Conservation (phyloP, 2,113 vertebrate genomes). For the Elanoides forficatus region DNA sequence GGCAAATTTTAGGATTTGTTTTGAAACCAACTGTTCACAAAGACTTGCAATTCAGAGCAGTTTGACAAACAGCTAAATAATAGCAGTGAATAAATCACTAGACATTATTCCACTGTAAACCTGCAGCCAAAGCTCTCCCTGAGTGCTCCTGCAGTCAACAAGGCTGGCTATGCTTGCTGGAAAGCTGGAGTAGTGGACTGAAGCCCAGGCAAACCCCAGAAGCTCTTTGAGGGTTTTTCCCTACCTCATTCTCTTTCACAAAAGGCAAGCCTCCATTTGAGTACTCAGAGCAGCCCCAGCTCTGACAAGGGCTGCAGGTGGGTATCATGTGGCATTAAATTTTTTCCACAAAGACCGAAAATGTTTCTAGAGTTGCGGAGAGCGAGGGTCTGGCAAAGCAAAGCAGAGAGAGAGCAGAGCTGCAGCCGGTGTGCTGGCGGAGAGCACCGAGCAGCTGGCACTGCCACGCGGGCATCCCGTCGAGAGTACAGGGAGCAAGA, state of each 20-base stretch:
- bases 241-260: background rate
- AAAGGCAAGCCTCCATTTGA: background rate
- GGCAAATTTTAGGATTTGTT: background rate
- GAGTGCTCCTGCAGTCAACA: background rate
- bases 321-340: background rate
- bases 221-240: background rate
- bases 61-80: background rate
- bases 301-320: background rate
- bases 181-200: background rate
- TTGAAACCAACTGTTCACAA: background rate
- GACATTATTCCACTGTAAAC: background rate
- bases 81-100: background rate
- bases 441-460: background rate
- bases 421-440: background rate
- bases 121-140: background rate
- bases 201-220: background rate
- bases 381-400: background rate
- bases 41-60: background rate
- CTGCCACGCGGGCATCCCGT: rapidly evolving
- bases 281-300: background rate
- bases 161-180: background rate
- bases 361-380: background rate
- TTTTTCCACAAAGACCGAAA: background rate
- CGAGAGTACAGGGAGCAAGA: background rate
- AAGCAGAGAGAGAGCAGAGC: background rate